Evolutionary conservation across 2,797 vertebrate species (phyloP), one percentile per base, ranked within the genome.

Genomic region (Zenarchopterus dispar): DNA sequence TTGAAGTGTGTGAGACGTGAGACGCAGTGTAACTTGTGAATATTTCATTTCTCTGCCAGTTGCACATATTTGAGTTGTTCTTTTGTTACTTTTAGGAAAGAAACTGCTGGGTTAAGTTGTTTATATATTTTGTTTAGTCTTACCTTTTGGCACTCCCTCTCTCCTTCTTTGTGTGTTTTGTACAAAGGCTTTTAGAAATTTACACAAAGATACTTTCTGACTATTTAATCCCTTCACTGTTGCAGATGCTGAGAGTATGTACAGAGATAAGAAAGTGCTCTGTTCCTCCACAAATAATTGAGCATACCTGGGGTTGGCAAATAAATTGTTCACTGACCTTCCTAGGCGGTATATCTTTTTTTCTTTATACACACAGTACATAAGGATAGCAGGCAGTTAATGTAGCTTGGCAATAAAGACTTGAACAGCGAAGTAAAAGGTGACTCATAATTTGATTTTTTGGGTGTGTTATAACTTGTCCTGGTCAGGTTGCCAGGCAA

Each of bases 71-170:
- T 56, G 9, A 43, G 23, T 11, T 24, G 5, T 45, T 44, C 7
- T 44, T 56, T 18, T 33, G 6, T 19, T 41, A 21, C 11, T 52
- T 58, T 45, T n/a, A 18, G 19, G 42, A 3, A 16, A 22, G 22
- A 43, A 42, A 56, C 51, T 7, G 10, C 26, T 47, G 22, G 46
- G 33, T 47, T 47, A 55, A 49, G 36, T 24, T 11, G 41, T 66
- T 51, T 44, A 31, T 49, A 33, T 9, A 11, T 31, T 57, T 19
- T 17, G 24, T 39, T 28, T 48, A 42, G 11, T 23, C 7, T 18
- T n/a, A 39, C n/a, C 7, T 43, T 57, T 39, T 22, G 31, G n/a
- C 9, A 8, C 9, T 9, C 3, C 15, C 19, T 48, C 26, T 56
- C 15, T 16, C 45, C 31, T 56, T 43, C 19, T 45, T 18, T 45